These are phyloP conservation scores for Triops longicaudatus DNA, from an alignment of 1,140 invertebrate genomes.

Conservation along the genomic window DNA sequence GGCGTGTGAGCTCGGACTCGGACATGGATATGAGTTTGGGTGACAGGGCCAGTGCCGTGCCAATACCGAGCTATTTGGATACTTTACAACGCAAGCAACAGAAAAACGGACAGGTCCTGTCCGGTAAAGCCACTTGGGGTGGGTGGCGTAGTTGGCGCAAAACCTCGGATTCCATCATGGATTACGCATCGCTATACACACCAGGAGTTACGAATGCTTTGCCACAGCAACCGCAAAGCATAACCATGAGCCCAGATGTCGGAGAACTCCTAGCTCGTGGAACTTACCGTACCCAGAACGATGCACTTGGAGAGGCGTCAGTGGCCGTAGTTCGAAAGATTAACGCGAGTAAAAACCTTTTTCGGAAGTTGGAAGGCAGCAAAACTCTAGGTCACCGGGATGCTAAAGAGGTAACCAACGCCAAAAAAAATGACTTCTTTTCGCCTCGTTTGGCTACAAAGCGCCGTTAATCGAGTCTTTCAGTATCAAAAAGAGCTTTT, in stretches of 20 bases:
- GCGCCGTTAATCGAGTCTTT: not conserved
- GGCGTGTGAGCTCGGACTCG: not conserved
- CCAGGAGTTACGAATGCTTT: not conserved
- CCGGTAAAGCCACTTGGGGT: slow-evolving; percentile 27
- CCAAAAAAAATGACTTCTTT: not conserved
- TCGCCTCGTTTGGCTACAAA: not conserved
- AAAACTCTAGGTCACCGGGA: not conserved
- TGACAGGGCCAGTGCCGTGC: not conserved
- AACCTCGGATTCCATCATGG: slow-evolving; percentile 27
- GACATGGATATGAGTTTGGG: slow-evolving; percentile 19
- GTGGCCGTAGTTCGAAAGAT: slow-evolving; percentile 3
- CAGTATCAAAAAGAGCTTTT: not conserved
- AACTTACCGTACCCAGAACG: not conserved
- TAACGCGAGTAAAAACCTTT: not conserved
- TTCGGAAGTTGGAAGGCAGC: slow-evolving; percentile 1
- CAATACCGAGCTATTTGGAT: slow-evolving; percentile 21
- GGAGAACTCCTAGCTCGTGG: not conserved
- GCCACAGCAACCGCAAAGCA: not conserved
- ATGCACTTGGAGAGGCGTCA: not conserved
- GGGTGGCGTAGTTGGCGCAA: slow-evolving; percentile 28
- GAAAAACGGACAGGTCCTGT: slow-evolving; percentile 17
- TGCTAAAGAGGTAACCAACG: not conserved
- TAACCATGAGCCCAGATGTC: not conserved
- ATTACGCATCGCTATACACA: slow-evolving; percentile 21
- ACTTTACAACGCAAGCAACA: not conserved